Base-by-base conservation (phyloP, 2,797 vertebrate genomes). In the Cheirogaleus major region DNA sequence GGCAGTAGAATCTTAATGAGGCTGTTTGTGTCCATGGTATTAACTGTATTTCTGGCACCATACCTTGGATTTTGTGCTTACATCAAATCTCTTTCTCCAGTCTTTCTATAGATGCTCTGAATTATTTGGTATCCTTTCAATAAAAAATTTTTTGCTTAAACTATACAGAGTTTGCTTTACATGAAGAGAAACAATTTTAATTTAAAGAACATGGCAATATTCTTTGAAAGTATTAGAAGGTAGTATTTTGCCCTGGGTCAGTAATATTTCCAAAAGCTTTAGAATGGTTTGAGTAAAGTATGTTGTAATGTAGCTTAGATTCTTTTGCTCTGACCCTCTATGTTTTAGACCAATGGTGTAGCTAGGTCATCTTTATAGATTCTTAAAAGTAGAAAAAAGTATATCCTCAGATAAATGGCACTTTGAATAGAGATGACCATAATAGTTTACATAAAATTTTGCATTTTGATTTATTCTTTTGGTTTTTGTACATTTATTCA, bases 261-360 rank as follows among this genome's bases (percentile, higher is more conserved):
- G 27, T 70, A 32, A 52, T 78, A 89, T 48, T 94, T 93, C 45
- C 35, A 80, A 88, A 91, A 73, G 3, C 50, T 91, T 92, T 83
- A 67, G 7, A 18, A 52, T 73, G 23, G 5, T 13, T 72, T 73
- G 15, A 79, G 13, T 73, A 35, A 92, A 72, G 48, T n/a, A 30
- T 84, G 50, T 32, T 35, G 67, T 78, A 87, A 79, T 69, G 30
- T n/a, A 84, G 52, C 9, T 88, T 15, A 32, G 7, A 55, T 41
- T 55, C 12, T 67, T 95, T 95, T 94, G 12, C 32, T 72, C 25
- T 83, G 69, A 23, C 4, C 0, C n/a, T 80, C 0, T 73, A 38
- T 17, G 41, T 88, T 91, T 91, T 91, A 67, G 5, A 75, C 10
- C 4, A 91, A 4, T 13, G 6, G 2, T 25, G 65, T 32, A 13